phyloP scores from a whole-genome alignment of 2,888 invertebrate genomes.

The Busseola fusca region DNA sequence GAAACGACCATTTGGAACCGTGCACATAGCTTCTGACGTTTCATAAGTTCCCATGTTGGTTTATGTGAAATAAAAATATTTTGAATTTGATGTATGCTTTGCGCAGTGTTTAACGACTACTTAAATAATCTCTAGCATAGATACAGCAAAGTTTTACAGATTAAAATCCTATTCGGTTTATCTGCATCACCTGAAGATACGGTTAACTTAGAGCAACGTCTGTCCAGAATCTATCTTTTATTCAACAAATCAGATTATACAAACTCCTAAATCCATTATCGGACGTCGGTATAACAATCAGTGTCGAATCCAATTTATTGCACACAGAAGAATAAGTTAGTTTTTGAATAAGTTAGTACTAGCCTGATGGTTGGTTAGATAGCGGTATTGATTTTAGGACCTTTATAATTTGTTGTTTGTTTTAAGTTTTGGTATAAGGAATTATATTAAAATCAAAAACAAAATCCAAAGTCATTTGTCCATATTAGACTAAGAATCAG shows the following conservation, averaged over 20 bases:
- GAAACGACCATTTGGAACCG: too few relatives aligned
- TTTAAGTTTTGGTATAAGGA: neutral
- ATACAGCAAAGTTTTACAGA: neutral
- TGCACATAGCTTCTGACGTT: too few relatives aligned
- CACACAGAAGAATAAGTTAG: too few relatives aligned
- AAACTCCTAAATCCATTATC: constrained; percentile 16
- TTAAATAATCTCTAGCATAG: neutral
- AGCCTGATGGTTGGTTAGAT: neutral
- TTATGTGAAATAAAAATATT: too few relatives aligned
- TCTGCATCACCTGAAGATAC: neutral
- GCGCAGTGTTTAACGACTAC: too few relatives aligned
- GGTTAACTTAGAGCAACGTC: neutral
- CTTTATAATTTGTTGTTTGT: too few relatives aligned
- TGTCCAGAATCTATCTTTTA: neutral
- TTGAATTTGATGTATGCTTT: too few relatives aligned
- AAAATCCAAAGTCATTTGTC: too few relatives aligned
- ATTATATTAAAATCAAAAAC: too few relatives aligned
- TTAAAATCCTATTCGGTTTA: neutral
- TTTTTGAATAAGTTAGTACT: neutral
- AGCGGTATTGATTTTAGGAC: neutral
- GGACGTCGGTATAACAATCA: constrained; percentile 20
- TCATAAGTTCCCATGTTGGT: too few relatives aligned
- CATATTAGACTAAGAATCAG: too few relatives aligned
- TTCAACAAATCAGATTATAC: constrained; percentile 10
- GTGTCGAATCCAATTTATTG: constrained; percentile 5